phyloP scores from a whole-genome alignment of 2,888 invertebrate species.

The Heliconius sara region DNA sequence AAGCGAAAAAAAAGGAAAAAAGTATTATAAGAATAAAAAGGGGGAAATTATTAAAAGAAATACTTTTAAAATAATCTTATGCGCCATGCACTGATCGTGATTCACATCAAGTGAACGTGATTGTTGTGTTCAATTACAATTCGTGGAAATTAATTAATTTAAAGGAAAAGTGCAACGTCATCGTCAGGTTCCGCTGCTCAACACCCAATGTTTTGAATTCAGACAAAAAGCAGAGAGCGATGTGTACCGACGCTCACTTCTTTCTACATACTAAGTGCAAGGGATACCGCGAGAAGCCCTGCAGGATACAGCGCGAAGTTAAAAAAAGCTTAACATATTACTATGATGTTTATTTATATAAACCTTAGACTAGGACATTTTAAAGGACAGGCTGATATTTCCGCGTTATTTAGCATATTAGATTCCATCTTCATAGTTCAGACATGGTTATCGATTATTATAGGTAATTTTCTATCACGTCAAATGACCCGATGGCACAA shows the following conservation, averaged over 20 bases:
- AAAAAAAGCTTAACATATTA: not conserved
- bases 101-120: no score
- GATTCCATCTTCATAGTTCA: constrained; percentile 35
- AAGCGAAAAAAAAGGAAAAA: no score
- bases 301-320: not conserved
- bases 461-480: constrained; percentile 43
- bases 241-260: not conserved
- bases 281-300: no score
- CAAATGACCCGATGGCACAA: constrained; percentile 39
- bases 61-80: no score
- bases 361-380: constrained; percentile 1
- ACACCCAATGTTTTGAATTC: not conserved
- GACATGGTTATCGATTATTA: constrained; percentile 41
- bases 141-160: no score
- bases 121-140: no score
- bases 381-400: constrained; percentile 32
- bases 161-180: no score
- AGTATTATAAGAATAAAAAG: no score
- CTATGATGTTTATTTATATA: not conserved
- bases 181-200: no score
- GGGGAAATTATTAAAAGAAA: no score
- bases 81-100: no score
- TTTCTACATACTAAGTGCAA: not conserved
- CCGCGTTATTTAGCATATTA: constrained; percentile 34
- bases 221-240: not conserved